A percentile compares a stretch with the other conserved stretches of the same genome.
Conservation (phyloP, 2,113 vertebrate genomes). For the Semnornis frantzii region DNA sequence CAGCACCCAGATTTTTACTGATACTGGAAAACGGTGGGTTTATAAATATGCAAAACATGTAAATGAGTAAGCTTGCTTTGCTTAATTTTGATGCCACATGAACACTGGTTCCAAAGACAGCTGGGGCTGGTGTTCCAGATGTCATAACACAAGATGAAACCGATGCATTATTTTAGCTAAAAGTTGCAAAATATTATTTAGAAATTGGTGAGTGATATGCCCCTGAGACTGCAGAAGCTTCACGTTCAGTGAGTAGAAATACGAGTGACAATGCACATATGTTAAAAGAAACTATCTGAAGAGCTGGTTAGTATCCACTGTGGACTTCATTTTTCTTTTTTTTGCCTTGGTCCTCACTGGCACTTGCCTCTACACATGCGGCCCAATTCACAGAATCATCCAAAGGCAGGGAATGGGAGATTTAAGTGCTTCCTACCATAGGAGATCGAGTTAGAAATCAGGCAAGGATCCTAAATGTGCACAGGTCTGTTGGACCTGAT, state of each 20-base stretch:
- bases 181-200: not conserved
- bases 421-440: not conserved
- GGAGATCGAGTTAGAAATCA: not conserved
- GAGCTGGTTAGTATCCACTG: not conserved
- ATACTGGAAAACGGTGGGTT: not conserved
- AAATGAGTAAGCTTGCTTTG: slow-evolving; percentile 15
- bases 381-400: not conserved
- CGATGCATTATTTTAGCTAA: not conserved
- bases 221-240: not conserved
- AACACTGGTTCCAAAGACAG: slow-evolving; percentile 13
- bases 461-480: not conserved
- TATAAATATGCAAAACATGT: slow-evolving; percentile 38
- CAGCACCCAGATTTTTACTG: not conserved
- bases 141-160: not conserved
- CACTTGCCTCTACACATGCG: fast-evolving
- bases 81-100: slow-evolving; percentile 7
- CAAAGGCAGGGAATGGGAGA: not conserved
- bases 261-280: not conserved
- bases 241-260: not conserved
- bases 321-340: not conserved
- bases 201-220: not conserved
- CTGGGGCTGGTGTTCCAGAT: not conserved
- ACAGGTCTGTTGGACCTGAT: not conserved
- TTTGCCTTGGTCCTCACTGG: not conserved
- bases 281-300: not conserved